These are phyloP conservation scores for Euborellia annulipes DNA, from an alignment of 1,140 invertebrate genomes.

Conservation along the genomic window DNA sequence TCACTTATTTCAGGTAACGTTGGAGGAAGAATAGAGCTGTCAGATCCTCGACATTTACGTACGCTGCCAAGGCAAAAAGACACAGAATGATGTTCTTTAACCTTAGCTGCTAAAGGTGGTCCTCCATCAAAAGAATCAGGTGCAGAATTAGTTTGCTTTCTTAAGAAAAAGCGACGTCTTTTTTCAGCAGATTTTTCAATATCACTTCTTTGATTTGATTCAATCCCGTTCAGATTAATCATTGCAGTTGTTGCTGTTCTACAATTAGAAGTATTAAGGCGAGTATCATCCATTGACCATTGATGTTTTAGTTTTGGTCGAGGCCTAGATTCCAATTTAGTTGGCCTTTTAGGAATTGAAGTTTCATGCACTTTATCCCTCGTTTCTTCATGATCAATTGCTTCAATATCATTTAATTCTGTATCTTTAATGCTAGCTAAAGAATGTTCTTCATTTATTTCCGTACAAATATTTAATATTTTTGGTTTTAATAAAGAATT, in stretches of 20 bases:
- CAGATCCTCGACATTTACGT: conserved; percentile 9
- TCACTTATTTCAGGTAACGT: conserved; percentile 10
- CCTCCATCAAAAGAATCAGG: conserved; percentile 28
- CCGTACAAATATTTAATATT: too few species aligned
- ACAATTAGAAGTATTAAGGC: neutral
- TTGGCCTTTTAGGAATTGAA: conserved; percentile 4
- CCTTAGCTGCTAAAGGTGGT: conserved; percentile 3
- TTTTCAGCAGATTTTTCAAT: conserved; percentile 19
- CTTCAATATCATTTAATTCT: neutral
- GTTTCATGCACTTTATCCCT: conserved; percentile 8
- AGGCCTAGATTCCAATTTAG: neutral
- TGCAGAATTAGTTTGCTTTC: conserved; percentile 31
- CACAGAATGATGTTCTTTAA: conserved; percentile 12
- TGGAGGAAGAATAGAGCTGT: conserved; percentile 10
- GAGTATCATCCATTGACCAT: conserved; percentile 12
- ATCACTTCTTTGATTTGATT: conserved; percentile 1
- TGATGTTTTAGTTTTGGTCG: conserved; percentile 12
- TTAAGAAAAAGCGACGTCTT: conserved; percentile 23
- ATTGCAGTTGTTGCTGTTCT: neutral
- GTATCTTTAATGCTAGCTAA: too few species aligned
- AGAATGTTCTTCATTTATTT: too few species aligned
- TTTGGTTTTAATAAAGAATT: too few species aligned
- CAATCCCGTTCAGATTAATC: neutral
- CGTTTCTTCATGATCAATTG: conserved; percentile 10
- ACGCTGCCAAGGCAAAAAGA: conserved; percentile 12